These are phyloP conservation scores for Globodera rostochiensis DNA, from an alignment of 1,140 invertebrate species.

Conservation along the genomic window DNA sequence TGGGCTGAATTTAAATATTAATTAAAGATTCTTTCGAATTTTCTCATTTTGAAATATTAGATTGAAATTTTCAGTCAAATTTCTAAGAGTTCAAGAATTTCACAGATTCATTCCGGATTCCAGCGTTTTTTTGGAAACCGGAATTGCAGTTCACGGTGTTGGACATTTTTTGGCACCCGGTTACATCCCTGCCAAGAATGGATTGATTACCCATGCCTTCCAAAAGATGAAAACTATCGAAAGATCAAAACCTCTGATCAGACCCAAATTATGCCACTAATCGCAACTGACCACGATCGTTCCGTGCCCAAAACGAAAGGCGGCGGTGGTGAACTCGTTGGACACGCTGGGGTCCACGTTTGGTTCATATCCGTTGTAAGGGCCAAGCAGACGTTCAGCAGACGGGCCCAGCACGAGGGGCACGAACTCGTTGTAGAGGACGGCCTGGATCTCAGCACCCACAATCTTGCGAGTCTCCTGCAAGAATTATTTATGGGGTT, in stretches of 20 bases:
- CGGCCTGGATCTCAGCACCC: conserved; percentile 66
- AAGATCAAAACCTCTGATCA: too few relatives aligned
- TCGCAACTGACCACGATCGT: conserved; percentile 65
- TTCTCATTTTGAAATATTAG: too few relatives aligned
- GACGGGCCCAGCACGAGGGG: conserved; percentile 57
- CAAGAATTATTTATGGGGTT: conserved; percentile 31
- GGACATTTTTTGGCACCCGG: too few relatives aligned
- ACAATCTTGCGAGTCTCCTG: conserved; percentile 70
- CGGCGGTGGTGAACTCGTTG: conserved; percentile 74
- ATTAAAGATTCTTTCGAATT: too few relatives aligned
- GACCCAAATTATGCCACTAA: too few relatives aligned
- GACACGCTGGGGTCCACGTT: conserved; percentile 70
- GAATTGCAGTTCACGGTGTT: too few relatives aligned
- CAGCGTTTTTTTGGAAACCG: too few relatives aligned
- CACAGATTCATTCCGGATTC: too few relatives aligned
- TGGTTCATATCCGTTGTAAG: conserved; percentile 70
- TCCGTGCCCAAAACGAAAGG: conserved; percentile 73
- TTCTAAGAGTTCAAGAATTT: too few relatives aligned
- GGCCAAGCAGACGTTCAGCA: conserved; percentile 66
- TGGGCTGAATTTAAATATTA: too few relatives aligned
- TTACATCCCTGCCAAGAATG: too few relatives aligned
- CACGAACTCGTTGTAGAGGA: conserved; percentile 57
- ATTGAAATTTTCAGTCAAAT: neutral
- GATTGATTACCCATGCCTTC: too few relatives aligned
- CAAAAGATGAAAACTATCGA: neutral